Evolutionary conservation across 2,888 invertebrate species (phyloP).

Genomic region (Ganaspis brasiliensis): DNA sequence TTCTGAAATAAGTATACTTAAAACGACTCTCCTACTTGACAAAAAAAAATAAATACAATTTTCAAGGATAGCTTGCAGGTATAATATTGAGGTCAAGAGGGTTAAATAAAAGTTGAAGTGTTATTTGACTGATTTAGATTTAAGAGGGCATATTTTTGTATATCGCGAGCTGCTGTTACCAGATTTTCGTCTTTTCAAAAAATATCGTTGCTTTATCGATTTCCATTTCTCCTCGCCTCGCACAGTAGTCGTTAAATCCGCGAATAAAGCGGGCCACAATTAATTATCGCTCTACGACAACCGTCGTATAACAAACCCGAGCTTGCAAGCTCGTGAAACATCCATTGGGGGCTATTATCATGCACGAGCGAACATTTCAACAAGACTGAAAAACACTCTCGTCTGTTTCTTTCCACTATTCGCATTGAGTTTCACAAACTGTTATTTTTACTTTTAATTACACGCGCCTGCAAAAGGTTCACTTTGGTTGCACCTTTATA

Average conservation of each 20-base stretch:
- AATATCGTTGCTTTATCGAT: conserved; percentile 29
- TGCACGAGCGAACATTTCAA: conserved; percentile 36
- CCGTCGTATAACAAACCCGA: conserved; percentile 35
- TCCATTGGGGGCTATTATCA: conserved; percentile 42
- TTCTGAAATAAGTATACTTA: too few relatives aligned
- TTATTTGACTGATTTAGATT: too few relatives aligned
- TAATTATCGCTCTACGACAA: conserved; percentile 36
- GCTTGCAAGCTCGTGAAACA: conserved; percentile 40
- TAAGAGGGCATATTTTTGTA: neutral
- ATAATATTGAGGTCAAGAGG: too few relatives aligned
- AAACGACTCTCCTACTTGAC: too few relatives aligned
- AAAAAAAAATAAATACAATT: too few relatives aligned
- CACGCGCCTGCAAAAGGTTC: neutral
- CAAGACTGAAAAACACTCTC: conserved; percentile 31
- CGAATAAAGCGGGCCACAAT: conserved; percentile 37
- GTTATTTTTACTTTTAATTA: conserved; percentile 26
- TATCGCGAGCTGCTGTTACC: too few relatives aligned
- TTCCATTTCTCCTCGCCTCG: neutral
- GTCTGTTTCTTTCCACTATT: conserved; percentile 25
- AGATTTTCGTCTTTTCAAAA: neutral
- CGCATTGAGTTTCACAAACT: neutral
- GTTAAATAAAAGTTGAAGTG: too few relatives aligned
- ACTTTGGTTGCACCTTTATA: conserved; percentile 2
- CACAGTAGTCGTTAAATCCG: conserved; percentile 24
- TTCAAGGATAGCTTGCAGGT: too few relatives aligned